Evolutionary conservation across 2,888 invertebrate species (phyloP).

Genomic region (Cheilosia pagana): DNA sequence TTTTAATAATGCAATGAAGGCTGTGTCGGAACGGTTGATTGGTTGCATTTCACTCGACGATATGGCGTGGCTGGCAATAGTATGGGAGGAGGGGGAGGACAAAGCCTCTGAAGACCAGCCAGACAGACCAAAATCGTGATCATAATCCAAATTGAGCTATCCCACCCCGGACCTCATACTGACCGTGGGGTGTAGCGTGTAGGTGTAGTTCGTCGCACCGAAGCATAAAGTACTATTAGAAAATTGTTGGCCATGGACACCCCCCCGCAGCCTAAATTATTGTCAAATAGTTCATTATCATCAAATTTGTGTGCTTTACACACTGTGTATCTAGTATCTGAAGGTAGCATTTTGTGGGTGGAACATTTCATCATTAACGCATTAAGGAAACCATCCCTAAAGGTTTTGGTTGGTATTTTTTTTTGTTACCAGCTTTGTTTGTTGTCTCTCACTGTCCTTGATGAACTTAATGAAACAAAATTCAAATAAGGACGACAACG

Average conservation of each 20-base stretch:
- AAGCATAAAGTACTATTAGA: constrained; percentile 36
- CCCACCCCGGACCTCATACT: neutral
- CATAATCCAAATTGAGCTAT: constrained; percentile 66
- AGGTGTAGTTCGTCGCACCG: constrained; percentile 3
- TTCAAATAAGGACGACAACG: constrained; percentile 56
- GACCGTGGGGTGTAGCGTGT: too few species aligned
- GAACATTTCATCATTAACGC: constrained; percentile 62
- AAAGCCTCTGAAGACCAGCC: constrained; percentile 50
- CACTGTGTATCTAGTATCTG: constrained; percentile 28
- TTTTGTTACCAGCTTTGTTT: constrained; percentile 11
- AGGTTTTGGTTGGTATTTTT: neutral
- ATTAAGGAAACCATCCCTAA: constrained; percentile 55
- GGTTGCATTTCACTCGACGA: constrained; percentile 60
- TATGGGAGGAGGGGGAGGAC: constrained; percentile 30
- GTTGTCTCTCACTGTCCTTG: constrained; percentile 35
- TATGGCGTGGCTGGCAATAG: constrained; percentile 45
- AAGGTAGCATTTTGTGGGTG: constrained; percentile 43
- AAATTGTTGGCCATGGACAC: constrained; percentile 11
- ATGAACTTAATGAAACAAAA: constrained; percentile 56
- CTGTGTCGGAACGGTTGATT: constrained; percentile 69
- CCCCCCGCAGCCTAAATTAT: constrained; percentile 47
- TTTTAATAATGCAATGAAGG: constrained; percentile 71
- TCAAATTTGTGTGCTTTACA: constrained; percentile 56
- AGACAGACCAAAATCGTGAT: constrained; percentile 66
- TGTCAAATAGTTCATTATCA: constrained; percentile 66